phyloP scores from a whole-genome alignment of 2,113 vertebrate species.

The Ursus arctos region DNA sequence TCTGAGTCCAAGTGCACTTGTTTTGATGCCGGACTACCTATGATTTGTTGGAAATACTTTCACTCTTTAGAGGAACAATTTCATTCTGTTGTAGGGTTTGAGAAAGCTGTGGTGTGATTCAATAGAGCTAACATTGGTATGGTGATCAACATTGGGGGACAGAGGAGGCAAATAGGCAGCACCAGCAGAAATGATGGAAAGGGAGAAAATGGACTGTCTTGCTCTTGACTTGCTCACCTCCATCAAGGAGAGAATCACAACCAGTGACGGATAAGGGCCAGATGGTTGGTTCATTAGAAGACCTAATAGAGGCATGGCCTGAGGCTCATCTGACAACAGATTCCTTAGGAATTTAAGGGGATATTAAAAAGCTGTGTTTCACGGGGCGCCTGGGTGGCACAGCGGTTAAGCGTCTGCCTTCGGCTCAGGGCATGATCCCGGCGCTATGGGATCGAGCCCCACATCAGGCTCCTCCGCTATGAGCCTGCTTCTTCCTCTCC shows the following conservation, averaged over 20 bases:
- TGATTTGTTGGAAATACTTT: background rate
- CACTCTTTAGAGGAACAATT: background rate
- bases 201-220: background rate
- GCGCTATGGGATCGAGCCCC: background rate
- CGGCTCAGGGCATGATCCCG: background rate
- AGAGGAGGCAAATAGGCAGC: background rate
- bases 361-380: background rate
- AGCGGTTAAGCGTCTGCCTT: background rate
- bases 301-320: background rate
- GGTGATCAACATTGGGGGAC: background rate
- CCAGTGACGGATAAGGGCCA: background rate
- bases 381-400: background rate
- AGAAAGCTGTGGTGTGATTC: background rate
- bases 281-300: background rate
- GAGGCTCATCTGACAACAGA: background rate
- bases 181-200: background rate
- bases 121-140: background rate
- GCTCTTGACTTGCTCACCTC: background rate
- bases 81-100: background rate
- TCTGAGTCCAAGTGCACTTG: background rate
- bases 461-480: background rate
- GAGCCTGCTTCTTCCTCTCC: background rate
- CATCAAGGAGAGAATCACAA: background rate
- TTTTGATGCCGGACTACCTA: constrained; percentile 7
- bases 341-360: background rate